These are phyloP conservation scores for Notospermus geniculatus DNA, from an alignment of 1,140 invertebrate genomes.

Conservation along the genomic window DNA sequence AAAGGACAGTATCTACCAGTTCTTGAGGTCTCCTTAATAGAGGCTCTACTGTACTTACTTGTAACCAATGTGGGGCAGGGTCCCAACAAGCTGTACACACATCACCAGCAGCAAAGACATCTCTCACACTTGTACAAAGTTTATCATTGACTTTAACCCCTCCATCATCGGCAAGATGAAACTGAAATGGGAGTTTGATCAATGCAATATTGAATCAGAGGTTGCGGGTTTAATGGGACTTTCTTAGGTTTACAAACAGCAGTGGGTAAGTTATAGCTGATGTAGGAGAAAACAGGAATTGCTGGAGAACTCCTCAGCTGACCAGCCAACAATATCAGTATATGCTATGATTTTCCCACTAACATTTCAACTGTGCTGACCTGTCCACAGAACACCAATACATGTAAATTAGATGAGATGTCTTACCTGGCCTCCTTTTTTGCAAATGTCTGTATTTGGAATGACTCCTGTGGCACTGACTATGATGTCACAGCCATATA, in stretches of 20 bases:
- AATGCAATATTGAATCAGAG: conserved; percentile 1
- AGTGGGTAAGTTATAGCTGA: neutral
- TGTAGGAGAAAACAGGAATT: too few relatives aligned
- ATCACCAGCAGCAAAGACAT: conserved; percentile 95
- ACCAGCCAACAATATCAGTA: too few relatives aligned
- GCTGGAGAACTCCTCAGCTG: too few relatives aligned
- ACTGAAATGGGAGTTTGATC: conserved; percentile 31
- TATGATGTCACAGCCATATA: conserved; percentile 83
- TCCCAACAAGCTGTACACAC: conserved; percentile 80
- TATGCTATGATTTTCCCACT: too few relatives aligned
- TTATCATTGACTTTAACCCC: conserved; percentile 76
- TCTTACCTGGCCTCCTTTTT: conserved; percentile 46
- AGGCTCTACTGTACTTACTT: conserved; percentile 46
- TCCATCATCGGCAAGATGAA: conserved; percentile 66
- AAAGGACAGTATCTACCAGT: neutral
- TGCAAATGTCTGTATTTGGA: conserved; percentile 59
- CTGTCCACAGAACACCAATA: too few relatives aligned
- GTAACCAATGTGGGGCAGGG: conserved; percentile 82
- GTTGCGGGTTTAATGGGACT: too few relatives aligned
- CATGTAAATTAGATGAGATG: neutral
- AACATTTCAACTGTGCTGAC: too few relatives aligned
- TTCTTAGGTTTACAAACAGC: too few relatives aligned
- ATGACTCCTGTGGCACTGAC: conserved; percentile 93
- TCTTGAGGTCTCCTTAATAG: neutral
- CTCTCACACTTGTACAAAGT: conserved; percentile 74